phyloP scores from a whole-genome alignment of 2,113 vertebrate species.

The Notothenia rossii region DNA sequence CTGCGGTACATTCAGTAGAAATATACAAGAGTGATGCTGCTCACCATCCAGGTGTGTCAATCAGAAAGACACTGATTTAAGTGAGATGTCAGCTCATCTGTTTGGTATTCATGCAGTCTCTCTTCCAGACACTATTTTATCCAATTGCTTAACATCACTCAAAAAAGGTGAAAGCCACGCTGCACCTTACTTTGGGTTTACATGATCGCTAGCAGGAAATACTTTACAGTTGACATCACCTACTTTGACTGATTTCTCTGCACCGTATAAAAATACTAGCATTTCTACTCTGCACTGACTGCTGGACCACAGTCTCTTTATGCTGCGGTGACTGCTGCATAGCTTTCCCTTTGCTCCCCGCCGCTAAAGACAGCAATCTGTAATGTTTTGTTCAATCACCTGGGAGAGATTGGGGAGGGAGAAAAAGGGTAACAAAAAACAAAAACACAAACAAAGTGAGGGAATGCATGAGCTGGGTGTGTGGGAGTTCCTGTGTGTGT shows the following conservation, averaged over 20 bases:
- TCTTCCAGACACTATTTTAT: slow-evolving; percentile 41
- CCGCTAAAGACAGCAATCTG: slow-evolving; percentile 66
- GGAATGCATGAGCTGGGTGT: slow-evolving; percentile 36
- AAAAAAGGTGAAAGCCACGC: slow-evolving; percentile 23
- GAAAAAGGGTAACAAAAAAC: slow-evolving; percentile 20
- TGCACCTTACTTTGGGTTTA: slow-evolving; percentile 20
- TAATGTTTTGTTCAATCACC: slow-evolving; percentile 72
- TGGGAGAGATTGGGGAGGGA: slow-evolving; percentile 38
- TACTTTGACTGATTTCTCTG: slow-evolving; percentile 2
- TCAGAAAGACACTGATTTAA: slow-evolving; percentile 54
- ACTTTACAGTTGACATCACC: not conserved
- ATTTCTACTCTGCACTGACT: slow-evolving; percentile 20
- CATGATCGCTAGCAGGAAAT: slow-evolving; percentile 11
- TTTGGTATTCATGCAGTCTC: slow-evolving; percentile 53
- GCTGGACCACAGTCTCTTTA: slow-evolving; percentile 23
- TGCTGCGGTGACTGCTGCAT: slow-evolving; percentile 44
- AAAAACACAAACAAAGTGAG: slow-evolving; percentile 47
- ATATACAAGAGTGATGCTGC: slow-evolving; percentile 1
- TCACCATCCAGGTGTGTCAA: slow-evolving; percentile 40
- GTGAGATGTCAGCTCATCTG: slow-evolving; percentile 52
- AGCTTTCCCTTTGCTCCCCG: slow-evolving; percentile 47
- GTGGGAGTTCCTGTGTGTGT: slow-evolving; percentile 19
- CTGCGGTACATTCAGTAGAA: slow-evolving; percentile 23
- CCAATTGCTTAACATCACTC: slow-evolving; percentile 44
- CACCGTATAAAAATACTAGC: not conserved